These are phyloP conservation scores for Andrena praecox DNA, from an alignment of 2,888 invertebrate genomes.

Conservation along the genomic window DNA sequence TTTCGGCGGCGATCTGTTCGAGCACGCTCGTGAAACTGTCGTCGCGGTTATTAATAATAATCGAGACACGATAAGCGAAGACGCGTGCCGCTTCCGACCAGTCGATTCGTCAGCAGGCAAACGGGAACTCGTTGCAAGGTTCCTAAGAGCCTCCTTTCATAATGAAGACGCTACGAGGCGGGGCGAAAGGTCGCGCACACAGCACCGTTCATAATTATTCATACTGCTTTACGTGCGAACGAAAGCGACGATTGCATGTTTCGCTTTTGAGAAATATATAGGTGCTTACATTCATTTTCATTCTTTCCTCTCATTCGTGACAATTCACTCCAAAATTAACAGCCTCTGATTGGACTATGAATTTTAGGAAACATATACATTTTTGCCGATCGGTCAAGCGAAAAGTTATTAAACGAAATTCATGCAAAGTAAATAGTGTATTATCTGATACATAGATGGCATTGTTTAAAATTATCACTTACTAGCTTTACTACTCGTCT, in stretches of 20 bases:
- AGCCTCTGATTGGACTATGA: too few species aligned
- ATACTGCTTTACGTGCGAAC: not conserved
- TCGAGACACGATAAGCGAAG: slow-evolving; percentile 57
- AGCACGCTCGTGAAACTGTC: slow-evolving; percentile 54
- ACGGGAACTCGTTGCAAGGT: slow-evolving; percentile 45
- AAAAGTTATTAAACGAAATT: too few species aligned
- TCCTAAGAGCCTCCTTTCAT: slow-evolving; percentile 32
- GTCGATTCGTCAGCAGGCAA: slow-evolving; percentile 31
- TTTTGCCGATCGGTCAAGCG: too few species aligned
- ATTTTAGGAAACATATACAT: too few species aligned
- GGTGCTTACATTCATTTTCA: too few species aligned
- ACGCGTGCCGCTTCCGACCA: slow-evolving; percentile 24
- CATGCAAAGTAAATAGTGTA: too few species aligned
- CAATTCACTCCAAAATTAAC: too few species aligned
- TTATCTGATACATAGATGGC: too few species aligned
- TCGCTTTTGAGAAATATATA: not conserved
- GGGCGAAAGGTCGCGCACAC: slow-evolving; percentile 31
- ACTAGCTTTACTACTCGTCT: too few species aligned
- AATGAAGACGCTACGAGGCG: slow-evolving; percentile 57
- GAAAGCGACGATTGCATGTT: not conserved
- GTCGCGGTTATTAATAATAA: slow-evolving; percentile 60
- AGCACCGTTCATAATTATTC: slow-evolving; percentile 1
- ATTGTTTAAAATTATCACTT: too few species aligned
- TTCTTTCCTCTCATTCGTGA: too few species aligned
- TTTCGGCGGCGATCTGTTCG: not conserved